Conservation (phyloP, 1,140 invertebrate species). For the Rhyacophila brunnea region DNA sequence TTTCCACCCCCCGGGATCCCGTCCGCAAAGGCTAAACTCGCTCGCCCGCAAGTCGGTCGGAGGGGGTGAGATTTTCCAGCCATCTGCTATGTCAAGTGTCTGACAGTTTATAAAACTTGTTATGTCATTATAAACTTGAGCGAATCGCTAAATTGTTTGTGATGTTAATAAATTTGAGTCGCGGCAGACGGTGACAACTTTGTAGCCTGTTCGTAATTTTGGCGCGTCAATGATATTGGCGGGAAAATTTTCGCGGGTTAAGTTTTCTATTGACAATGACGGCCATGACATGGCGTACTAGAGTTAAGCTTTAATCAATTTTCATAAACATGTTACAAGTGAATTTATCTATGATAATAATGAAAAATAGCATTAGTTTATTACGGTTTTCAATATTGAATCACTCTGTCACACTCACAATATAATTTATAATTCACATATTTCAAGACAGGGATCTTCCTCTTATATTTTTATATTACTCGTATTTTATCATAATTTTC, state of each 20-base stretch:
- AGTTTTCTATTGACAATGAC: not conserved
- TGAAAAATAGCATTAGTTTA: no score
- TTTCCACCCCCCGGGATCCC: conserved; percentile 5
- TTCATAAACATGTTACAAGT: no score
- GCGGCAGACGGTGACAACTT: conserved; percentile 4
- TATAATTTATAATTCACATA: no score
- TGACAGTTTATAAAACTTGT: conserved; percentile 35
- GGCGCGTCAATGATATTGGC: not conserved
- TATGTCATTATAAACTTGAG: conserved; percentile 33
- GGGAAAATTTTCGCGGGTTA: not conserved
- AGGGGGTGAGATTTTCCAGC: conserved; percentile 28
- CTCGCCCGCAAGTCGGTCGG: not conserved
- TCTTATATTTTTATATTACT: no score
- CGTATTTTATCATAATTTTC: no score
- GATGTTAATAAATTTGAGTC: conserved; percentile 30
- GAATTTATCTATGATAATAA: no score
- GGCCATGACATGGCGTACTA: no score
- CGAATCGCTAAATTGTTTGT: conserved; percentile 33
- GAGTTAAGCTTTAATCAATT: no score
- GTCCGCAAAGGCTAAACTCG: conserved; percentile 12
- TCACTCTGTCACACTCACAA: no score
- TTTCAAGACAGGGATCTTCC: no score
- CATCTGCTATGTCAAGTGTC: conserved; percentile 29
- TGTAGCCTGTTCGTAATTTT: no score
- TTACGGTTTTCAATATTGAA: no score